Evolutionary conservation across 2,888 invertebrate species (phyloP).

Genomic region (Ochlodes sylvanus): DNA sequence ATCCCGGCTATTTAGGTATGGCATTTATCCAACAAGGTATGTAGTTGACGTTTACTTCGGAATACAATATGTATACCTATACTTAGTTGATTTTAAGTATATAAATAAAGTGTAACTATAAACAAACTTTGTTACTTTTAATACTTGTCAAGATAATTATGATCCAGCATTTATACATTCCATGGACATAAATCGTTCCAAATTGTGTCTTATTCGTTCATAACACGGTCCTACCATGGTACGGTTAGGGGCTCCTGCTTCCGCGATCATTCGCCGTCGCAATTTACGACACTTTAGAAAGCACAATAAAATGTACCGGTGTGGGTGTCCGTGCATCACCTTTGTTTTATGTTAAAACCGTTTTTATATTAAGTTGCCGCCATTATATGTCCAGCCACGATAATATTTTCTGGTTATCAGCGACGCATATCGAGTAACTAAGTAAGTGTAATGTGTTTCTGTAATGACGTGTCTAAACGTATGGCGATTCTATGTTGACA

Average conservation of each 20-base stretch:
- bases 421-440: slow-evolving; percentile 35
- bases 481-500: slow-evolving; percentile 22
- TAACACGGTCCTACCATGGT: too few species aligned
- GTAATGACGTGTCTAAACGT: slow-evolving; percentile 32
- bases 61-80: too few species aligned
- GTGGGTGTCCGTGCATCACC: slow-evolving; percentile 65
- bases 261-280: slow-evolving; percentile 38
- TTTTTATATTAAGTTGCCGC: slow-evolving; percentile 63
- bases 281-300: slow-evolving; percentile 50
- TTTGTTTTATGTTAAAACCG: slow-evolving; percentile 64
- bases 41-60: too few species aligned
- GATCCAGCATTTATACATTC: too few species aligned
- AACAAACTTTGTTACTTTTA: too few species aligned
- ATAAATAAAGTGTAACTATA: too few species aligned
- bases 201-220: too few species aligned
- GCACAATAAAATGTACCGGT: slow-evolving; percentile 58
- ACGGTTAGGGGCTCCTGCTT: slow-evolving; percentile 23
- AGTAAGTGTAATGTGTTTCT: slow-evolving; percentile 35
- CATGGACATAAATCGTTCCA: too few species aligned
- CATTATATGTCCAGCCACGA: slow-evolving; percentile 49
- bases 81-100: too few species aligned
- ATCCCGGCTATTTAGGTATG: too few species aligned
- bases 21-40: too few species aligned
- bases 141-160: too few species aligned
- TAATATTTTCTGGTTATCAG: slow-evolving; percentile 45